Evolutionary conservation across 2,888 invertebrate genomes (phyloP).

Genomic region (Cosmorhoe ocellata): DNA sequence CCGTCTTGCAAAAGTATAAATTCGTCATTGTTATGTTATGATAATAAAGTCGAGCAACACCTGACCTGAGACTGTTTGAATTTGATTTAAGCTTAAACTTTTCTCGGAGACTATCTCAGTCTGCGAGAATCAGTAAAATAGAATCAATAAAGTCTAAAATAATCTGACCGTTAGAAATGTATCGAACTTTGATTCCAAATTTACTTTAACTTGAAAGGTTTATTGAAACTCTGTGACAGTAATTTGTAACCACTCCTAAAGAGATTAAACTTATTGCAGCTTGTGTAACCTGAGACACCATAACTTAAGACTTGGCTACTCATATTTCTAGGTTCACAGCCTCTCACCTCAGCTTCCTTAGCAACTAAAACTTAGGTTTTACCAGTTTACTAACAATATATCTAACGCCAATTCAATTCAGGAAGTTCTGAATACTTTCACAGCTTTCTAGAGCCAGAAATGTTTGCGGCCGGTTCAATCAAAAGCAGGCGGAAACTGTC

Average conservation of each 20-base stretch:
- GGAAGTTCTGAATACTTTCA: not conserved
- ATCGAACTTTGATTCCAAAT: not conserved
- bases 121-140: too few relatives aligned
- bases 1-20: conserved; percentile 2
- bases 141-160: too few relatives aligned
- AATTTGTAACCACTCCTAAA: not conserved
- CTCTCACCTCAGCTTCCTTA: not conserved
- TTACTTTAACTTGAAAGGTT: not conserved
- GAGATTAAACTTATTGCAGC: not conserved
- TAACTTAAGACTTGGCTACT: conserved; percentile 4
- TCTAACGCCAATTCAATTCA: not conserved
- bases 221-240: not conserved
- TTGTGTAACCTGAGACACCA: conserved; percentile 6
- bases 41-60: not conserved
- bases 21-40: not conserved
- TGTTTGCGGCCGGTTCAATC: too few relatives aligned
- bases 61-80: too few relatives aligned
- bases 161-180: too few relatives aligned
- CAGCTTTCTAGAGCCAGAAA: not conserved
- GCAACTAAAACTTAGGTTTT: too few relatives aligned
- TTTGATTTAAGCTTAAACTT: too few relatives aligned
- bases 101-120: too few relatives aligned
- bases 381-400: too few relatives aligned
- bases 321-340: conserved; percentile 1
- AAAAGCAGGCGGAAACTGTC: too few relatives aligned